phyloP scores from a whole-genome alignment of 1,140 invertebrate genomes.

The Drosophila pectinifera region DNA sequence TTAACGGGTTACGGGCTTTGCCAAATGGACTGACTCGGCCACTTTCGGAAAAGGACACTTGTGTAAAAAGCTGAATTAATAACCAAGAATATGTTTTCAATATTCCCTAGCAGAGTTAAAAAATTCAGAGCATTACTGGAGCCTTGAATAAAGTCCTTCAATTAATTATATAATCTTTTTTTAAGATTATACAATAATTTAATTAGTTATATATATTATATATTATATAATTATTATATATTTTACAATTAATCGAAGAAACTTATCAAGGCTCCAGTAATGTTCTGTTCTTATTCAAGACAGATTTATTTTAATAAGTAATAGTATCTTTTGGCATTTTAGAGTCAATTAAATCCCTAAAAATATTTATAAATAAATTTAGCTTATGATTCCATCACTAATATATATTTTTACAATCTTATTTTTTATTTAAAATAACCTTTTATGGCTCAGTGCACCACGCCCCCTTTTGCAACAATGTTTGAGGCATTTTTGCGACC shows the following conservation, averaged over 20 bases:
- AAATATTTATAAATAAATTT: no score
- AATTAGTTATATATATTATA: no score
- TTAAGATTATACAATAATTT: no score
- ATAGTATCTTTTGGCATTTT: no score
- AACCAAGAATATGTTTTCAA: neutral
- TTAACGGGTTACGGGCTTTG: slow-evolving; percentile 47
- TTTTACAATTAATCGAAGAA: no score
- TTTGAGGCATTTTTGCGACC: slow-evolving; percentile 48
- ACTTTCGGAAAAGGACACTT: neutral
- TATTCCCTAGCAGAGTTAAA: neutral
- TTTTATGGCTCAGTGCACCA: slow-evolving; percentile 11
- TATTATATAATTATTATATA: no score
- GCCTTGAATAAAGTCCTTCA: neutral
- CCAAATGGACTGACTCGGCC: slow-evolving; percentile 39
- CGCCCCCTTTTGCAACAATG: slow-evolving; percentile 11
- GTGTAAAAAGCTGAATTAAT: neutral
- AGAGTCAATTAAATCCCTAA: no score
- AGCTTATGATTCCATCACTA: no score
- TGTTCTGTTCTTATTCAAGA: no score
- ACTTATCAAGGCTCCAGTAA: no score
- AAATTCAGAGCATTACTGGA: neutral
- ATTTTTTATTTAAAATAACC: neutral
- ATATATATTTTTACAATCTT: neutral
- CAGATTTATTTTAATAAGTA: neutral
- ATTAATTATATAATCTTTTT: neutral